phyloP scores from a whole-genome alignment of 2,113 vertebrate species.

The Gracilinanus agilis region DNA sequence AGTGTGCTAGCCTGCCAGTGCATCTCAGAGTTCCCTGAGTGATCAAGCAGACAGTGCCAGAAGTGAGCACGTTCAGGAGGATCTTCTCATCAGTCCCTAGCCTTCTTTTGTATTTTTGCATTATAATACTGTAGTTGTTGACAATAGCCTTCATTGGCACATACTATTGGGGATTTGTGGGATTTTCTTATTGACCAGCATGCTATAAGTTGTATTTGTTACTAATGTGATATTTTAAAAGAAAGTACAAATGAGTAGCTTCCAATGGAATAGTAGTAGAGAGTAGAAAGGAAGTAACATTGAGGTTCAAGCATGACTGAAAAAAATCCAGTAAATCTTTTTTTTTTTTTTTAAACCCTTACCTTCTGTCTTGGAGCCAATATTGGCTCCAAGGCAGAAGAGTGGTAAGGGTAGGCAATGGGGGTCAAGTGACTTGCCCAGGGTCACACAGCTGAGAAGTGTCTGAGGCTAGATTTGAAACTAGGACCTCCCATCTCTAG shows the following conservation, averaged over 20 bases:
- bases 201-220: neutral
- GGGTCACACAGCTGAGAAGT: no score
- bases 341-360: no score
- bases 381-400: no score
- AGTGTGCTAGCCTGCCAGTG: constrained; percentile 94
- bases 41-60: constrained; percentile 98
- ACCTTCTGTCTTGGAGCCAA: no score
- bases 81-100: constrained; percentile 98
- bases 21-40: constrained; percentile 97
- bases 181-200: neutral
- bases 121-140: neutral
- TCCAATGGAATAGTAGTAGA: constrained; percentile 14
- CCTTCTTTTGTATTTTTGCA: constrained; percentile 83
- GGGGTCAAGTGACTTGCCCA: no score
- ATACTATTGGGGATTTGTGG: neutral
- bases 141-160: neutral
- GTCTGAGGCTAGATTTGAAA: no score
- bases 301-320: neutral
- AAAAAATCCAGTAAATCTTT: constrained; percentile 52
- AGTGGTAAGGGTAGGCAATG: no score
- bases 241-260: constrained; percentile 3
- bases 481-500: no score
- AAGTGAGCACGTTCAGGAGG: constrained; percentile 97
- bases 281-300: neutral
- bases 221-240: neutral